Evolutionary conservation across 2,797 vertebrate genomes (phyloP).

Genomic region (Microctenopoma lineatum): DNA sequence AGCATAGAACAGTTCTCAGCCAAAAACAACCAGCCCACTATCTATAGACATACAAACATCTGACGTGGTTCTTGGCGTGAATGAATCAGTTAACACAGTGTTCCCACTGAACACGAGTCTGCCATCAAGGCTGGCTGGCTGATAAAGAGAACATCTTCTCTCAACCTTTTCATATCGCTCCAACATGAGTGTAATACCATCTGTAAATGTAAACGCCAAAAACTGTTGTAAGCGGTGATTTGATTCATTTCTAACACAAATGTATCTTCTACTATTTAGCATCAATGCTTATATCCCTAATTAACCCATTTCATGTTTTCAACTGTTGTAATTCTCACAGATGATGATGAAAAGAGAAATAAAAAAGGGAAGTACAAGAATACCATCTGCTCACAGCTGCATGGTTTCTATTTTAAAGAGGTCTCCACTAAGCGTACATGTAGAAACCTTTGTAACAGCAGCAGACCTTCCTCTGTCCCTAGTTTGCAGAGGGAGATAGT

Average conservation of each 20-base stretch:
- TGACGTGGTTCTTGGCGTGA: constrained; percentile 49
- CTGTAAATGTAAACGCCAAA: neutral
- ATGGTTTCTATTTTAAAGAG: neutral
- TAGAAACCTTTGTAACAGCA: constrained; percentile 2
- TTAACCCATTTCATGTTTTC: neutral
- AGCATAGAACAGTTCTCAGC: constrained; percentile 61
- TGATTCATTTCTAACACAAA: neutral
- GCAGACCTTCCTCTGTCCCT: neutral
- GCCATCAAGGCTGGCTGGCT: constrained; percentile 77
- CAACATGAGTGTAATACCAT: constrained; percentile 17
- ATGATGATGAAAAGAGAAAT: constrained; percentile 5
- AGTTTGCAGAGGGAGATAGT: neutral
- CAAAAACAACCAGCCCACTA: constrained; percentile 56
- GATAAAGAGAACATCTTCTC: constrained; percentile 72
- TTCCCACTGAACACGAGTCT: constrained; percentile 70
- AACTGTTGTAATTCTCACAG: neutral
- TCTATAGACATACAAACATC: constrained; percentile 69
- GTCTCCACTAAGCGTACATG: neutral
- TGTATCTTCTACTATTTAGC: neutral
- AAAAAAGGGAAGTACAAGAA: neutral
- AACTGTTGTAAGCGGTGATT: constrained; percentile 26
- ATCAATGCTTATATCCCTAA: neutral
- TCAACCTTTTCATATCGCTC: constrained; percentile 44
- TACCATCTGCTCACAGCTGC: neutral
- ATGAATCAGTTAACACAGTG: constrained; percentile 52